Percentiles rank a stretch among this genome's conserved stretches.
phyloP scores from a whole-genome alignment of 2,888 invertebrate species.

The Sminthurinus aureus region DNA sequence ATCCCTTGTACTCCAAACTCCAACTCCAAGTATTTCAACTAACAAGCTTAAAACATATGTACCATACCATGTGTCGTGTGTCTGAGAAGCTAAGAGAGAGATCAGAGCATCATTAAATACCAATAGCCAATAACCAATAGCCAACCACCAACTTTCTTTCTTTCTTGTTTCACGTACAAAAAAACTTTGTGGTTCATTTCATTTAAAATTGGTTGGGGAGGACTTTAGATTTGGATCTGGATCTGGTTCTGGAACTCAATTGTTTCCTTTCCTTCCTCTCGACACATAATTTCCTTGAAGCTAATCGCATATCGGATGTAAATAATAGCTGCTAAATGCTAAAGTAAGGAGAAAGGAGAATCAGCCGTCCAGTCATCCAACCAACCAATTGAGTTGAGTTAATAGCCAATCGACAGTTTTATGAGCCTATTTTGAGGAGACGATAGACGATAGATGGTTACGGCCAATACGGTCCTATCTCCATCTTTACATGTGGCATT shows the following conservation, averaged over 20 bases:
- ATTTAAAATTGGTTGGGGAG: too few species aligned
- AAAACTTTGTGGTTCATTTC: too few species aligned
- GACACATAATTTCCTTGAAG: background rate
- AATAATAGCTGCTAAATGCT: background rate
- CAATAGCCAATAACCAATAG: too few species aligned
- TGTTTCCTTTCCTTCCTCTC: background rate
- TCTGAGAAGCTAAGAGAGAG: background rate
- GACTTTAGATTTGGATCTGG: too few species aligned
- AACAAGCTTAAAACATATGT: background rate
- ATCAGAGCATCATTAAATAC: too few species aligned
- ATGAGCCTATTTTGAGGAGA: background rate
- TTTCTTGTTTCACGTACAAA: background rate
- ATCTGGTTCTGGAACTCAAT: background rate
- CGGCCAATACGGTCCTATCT: background rate
- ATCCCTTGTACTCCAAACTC: background rate
- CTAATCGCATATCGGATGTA: constrained; percentile 1
- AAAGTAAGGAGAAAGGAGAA: background rate
- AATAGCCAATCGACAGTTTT: constrained; percentile 12
- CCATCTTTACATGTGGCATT: background rate
- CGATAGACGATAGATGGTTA: background rate
- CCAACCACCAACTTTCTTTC: background rate
- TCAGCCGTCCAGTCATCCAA: background rate
- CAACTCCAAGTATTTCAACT: background rate
- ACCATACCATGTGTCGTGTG: too few species aligned
- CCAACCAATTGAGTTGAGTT: background rate